A percentile compares a stretch with the other conserved stretches of the same genome.
Evolutionary conservation across 2,888 invertebrate species (phyloP).

Genomic region (Toxonevra muliebris): DNA sequence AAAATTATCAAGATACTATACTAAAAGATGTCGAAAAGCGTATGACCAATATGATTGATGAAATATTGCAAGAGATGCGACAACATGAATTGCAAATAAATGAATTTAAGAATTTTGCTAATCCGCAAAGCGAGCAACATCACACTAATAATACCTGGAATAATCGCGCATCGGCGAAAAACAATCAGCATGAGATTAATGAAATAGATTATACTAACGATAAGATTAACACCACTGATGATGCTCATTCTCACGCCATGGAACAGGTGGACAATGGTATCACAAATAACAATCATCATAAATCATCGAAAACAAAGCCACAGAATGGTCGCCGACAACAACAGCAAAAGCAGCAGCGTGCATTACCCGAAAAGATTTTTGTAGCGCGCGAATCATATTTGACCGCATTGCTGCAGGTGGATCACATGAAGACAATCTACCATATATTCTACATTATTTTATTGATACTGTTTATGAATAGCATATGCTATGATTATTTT

Average conservation of each 20-base stretch:
- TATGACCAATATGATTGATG: slow-evolving; percentile 57
- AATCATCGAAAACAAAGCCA: neutral
- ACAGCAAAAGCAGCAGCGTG: slow-evolving; percentile 46
- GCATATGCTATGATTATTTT: slow-evolving; percentile 74
- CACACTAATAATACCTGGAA: slow-evolving; percentile 41
- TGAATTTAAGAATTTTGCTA: slow-evolving; percentile 57
- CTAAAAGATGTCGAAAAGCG: slow-evolving; percentile 57
- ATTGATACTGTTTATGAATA: slow-evolving; percentile 77
- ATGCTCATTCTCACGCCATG: neutral
- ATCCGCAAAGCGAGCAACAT: slow-evolving; percentile 23
- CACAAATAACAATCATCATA: neutral
- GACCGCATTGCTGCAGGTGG: slow-evolving; percentile 79
- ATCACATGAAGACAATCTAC: slow-evolving; percentile 84
- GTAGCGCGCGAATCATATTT: slow-evolving; percentile 79
- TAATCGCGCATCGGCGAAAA: slow-evolving; percentile 40
- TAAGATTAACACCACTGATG: neutral
- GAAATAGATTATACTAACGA: neutral
- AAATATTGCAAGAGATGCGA: slow-evolving; percentile 58
- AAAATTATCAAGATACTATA: slow-evolving; percentile 9
- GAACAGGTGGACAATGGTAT: neutral
- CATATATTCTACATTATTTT: slow-evolving; percentile 85
- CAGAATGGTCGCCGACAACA: neutral
- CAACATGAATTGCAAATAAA: slow-evolving; percentile 54
- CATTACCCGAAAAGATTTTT: slow-evolving; percentile 73
- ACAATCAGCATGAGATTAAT: neutral